Conservation (phyloP, 2,113 vertebrate genomes). For the Chitala chitala region DNA sequence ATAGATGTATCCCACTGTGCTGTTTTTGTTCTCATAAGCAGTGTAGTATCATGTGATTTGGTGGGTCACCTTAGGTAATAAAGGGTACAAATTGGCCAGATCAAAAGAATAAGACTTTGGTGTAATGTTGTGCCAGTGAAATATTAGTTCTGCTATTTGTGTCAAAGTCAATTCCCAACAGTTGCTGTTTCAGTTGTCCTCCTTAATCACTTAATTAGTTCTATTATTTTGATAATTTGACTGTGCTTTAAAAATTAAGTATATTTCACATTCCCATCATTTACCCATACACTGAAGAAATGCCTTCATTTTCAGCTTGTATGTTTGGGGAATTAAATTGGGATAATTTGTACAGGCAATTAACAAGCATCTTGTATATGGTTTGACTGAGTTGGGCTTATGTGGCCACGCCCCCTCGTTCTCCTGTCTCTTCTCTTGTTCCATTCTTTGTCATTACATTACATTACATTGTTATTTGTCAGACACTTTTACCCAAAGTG, state of each 20-base stretch:
- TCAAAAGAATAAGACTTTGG: neutral
- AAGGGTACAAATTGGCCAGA: neutral
- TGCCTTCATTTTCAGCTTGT: neutral
- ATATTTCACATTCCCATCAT: neutral
- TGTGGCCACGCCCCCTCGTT: no score
- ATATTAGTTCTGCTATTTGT: no score
- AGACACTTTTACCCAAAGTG: no score
- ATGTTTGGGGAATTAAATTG: neutral
- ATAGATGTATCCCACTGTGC: neutral
- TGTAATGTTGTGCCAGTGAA: neutral
- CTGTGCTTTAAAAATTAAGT: neutral
- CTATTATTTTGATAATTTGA: neutral
- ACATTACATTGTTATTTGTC: no score
- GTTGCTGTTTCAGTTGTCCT: no score
- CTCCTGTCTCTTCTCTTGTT: no score
- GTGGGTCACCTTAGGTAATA: neutral
- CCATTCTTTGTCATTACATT: no score
- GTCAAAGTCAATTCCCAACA: no score
- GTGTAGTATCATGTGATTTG: neutral
- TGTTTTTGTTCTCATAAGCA: neutral
- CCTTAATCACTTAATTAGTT: neutral
- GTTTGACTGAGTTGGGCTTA: neutral
- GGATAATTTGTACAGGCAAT: constrained; percentile 6
- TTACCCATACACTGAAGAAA: neutral
- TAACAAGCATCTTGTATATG: neutral